Evolutionary conservation across 2,113 vertebrate genomes (phyloP).

Genomic region (Passer domesticus): DNA sequence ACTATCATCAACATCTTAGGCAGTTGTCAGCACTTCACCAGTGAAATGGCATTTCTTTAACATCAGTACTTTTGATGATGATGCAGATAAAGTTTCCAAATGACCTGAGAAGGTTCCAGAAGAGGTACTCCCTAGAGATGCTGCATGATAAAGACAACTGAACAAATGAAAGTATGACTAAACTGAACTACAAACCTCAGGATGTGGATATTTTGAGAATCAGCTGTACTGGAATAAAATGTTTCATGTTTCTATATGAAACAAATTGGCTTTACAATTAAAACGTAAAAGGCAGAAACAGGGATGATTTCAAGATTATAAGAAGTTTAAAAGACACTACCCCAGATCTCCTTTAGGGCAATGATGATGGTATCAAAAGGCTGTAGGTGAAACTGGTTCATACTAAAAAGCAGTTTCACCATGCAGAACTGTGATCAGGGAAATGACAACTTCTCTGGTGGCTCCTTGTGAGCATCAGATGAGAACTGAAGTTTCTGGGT

Average conservation of each 20-base stretch:
- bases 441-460: not conserved
- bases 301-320: not conserved
- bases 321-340: not conserved
- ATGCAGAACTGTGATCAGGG: not conserved
- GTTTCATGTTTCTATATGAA: not conserved
- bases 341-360: not conserved
- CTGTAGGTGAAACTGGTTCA: not conserved
- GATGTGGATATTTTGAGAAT: not conserved
- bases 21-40: not conserved
- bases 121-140: not conserved
- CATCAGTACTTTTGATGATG: not conserved
- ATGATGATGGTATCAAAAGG: not conserved
- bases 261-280: not conserved
- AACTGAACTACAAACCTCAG: not conserved
- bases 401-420: not conserved
- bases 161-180: not conserved
- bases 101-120: not conserved
- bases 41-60: not conserved
- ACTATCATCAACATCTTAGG: not conserved
- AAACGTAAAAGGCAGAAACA: not conserved
- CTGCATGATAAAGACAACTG: not conserved
- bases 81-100: not conserved
- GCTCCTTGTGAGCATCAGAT: not conserved
- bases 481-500: not conserved
- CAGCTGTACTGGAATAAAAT: not conserved